A percentile compares a stretch with the other conserved stretches of the same genome.
Conservation (phyloP, 2,113 vertebrate species). For the Thinocorus orbignyianus region DNA sequence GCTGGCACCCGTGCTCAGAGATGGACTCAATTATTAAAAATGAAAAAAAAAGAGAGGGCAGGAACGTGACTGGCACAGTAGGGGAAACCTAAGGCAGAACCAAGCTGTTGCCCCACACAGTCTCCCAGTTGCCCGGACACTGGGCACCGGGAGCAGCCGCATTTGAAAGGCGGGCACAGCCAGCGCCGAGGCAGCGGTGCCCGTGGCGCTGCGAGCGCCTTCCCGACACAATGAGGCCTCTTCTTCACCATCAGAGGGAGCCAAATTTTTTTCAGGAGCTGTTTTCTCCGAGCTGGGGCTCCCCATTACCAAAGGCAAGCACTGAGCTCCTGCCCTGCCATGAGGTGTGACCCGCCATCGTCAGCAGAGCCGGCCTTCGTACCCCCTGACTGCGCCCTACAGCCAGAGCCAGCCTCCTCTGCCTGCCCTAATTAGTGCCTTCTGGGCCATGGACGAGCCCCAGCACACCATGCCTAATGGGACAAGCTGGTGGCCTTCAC, state of each 20-base stretch:
- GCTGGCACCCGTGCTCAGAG: neutral
- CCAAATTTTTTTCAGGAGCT: neutral
- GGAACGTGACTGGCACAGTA: neutral
- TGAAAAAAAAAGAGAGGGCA: neutral
- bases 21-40: neutral
- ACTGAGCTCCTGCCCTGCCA: neutral
- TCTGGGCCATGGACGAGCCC: fast-evolving
- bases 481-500: neutral
- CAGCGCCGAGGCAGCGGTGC: neutral
- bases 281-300: neutral
- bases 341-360: neutral
- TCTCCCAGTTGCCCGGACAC: neutral
- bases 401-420: fast-evolving
- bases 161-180: neutral
- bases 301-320: neutral
- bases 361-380: fast-evolving
- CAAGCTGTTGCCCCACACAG: neutral
- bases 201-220: neutral
- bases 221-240: neutral
- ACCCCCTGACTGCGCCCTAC: fast-evolving
- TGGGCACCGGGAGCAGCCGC: neutral
- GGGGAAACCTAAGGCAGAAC: neutral
- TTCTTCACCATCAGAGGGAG: conserved; percentile 22
- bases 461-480: neutral
- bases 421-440: fast-evolving